Evolutionary conservation across 53 echinoderm and acorn worm species (phyloP).

Genomic region (Temnopleurus reevesii): DNA sequence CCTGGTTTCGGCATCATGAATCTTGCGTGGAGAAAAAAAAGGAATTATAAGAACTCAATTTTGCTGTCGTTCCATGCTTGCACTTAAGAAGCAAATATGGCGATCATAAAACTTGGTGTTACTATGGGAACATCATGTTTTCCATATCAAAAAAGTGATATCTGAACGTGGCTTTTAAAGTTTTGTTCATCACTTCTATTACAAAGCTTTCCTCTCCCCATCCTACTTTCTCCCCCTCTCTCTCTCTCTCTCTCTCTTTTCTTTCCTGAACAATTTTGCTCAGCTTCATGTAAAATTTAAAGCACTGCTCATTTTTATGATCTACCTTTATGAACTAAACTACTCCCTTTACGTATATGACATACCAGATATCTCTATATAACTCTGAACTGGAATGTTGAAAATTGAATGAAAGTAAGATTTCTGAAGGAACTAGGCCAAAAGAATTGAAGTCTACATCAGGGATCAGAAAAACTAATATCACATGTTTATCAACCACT

Average conservation of each 20-base stretch:
- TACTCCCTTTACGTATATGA: no score
- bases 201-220: not conserved
- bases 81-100: slow-evolving; percentile 28
- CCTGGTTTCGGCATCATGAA: not conserved
- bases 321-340: no score
- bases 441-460: no score
- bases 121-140: slow-evolving; percentile 12
- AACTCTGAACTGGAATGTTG: no score
- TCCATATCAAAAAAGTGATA: not conserved
- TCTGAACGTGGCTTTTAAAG: not conserved
- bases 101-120: slow-evolving; percentile 13
- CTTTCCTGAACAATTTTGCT: not conserved
- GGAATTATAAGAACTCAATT: no score
- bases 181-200: no score
- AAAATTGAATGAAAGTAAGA: no score
- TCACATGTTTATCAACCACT: no score
- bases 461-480: no score
- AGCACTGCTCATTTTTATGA: not conserved
- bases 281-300: not conserved
- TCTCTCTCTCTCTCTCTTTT: not conserved
- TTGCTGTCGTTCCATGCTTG: not conserved
- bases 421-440: no score
- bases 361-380: no score
- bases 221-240: not conserved
- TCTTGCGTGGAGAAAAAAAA: not conserved